Conservation (phyloP, 2,888 invertebrate species). For the Andricus quercusramuli region DNA sequence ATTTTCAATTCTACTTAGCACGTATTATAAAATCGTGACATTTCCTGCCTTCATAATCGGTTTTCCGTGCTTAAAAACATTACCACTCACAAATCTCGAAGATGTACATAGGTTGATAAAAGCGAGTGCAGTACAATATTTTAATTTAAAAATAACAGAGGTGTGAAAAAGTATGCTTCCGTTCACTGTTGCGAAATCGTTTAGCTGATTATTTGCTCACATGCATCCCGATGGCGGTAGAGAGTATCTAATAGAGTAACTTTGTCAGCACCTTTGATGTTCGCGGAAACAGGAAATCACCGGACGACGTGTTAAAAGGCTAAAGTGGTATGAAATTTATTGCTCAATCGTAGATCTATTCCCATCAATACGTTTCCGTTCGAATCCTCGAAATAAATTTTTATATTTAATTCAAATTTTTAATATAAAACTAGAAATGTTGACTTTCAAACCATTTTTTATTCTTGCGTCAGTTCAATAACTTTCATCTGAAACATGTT, state of each 20-base stretch:
- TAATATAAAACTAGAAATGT: neutral
- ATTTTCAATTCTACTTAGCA: neutral
- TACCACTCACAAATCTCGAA: neutral
- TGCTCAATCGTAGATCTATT: neutral
- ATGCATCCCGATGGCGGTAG: neutral
- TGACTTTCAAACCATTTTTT: no score
- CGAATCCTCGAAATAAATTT: neutral
- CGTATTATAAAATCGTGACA: neutral
- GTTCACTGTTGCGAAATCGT: neutral
- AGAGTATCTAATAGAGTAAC: constrained; percentile 1
- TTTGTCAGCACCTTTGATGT: constrained; percentile 32
- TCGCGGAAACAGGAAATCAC: constrained; percentile 33
- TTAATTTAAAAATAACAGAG: neutral
- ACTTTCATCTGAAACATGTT: no score
- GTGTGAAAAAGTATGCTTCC: neutral
- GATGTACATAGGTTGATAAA: neutral
- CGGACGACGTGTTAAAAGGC: neutral
- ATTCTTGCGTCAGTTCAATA: no score
- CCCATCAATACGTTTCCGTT: neutral
- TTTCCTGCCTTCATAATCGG: neutral
- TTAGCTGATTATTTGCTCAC: neutral
- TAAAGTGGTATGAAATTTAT: neutral
- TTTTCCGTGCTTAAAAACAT: neutral
- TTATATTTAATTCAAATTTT: neutral
- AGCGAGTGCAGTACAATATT: neutral